These are phyloP conservation scores for Meloidogyne hapla DNA, from an alignment of 1,140 invertebrate species.

Conservation along the genomic window DNA sequence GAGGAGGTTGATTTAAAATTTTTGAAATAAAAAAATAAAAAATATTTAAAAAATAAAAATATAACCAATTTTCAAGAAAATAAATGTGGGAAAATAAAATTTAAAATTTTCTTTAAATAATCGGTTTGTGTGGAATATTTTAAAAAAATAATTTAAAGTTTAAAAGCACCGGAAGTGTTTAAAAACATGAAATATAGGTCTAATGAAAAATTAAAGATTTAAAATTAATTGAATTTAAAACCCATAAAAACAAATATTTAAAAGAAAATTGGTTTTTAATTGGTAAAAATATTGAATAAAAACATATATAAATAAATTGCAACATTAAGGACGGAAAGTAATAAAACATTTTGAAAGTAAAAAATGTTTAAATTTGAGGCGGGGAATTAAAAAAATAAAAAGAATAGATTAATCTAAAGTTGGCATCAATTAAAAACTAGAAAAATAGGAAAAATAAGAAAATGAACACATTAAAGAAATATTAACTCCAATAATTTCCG, in stretches of 20 bases:
- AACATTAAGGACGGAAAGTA: background rate
- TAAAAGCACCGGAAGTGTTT: background rate
- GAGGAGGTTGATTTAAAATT: too few relatives aligned
- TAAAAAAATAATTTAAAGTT: background rate
- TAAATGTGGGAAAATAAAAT: too few relatives aligned
- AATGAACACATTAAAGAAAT: too few relatives aligned
- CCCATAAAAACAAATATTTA: background rate
- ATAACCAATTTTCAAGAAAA: too few relatives aligned
- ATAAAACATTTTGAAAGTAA: background rate
- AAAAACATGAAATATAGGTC: background rate
- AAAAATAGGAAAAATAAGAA: too few relatives aligned
- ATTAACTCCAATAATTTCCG: too few relatives aligned
- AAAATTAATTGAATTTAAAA: constrained; percentile 3
- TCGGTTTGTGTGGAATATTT: background rate
- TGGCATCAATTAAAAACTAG: too few relatives aligned
- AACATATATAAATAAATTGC: background rate
- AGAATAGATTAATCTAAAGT: too few relatives aligned
- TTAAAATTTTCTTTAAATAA: background rate
- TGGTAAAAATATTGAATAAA: background rate
- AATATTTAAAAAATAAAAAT: too few relatives aligned
- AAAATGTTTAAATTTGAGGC: background rate
- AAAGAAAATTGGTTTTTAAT: background rate
- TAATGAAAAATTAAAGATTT: background rate
- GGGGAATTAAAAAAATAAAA: background rate
- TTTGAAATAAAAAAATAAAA: too few relatives aligned